Conservation (phyloP, 2,888 invertebrate species). For the Folsomia candida region DNA sequence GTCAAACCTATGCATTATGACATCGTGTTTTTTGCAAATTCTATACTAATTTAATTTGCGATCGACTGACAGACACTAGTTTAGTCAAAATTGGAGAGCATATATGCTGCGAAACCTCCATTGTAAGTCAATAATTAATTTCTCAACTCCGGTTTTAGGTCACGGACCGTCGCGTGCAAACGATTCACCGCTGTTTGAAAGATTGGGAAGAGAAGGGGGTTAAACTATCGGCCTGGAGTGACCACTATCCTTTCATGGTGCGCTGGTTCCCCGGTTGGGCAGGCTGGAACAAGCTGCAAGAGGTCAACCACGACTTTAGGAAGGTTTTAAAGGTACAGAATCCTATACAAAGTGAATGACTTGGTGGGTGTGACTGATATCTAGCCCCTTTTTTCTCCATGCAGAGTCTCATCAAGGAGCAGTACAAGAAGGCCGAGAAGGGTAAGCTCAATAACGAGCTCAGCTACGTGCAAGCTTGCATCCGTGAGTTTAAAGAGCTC, state of each 20-base stretch:
- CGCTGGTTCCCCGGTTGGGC: constrained; percentile 9
- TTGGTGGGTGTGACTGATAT: neutral
- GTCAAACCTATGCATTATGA: no score
- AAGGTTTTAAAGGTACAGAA: neutral
- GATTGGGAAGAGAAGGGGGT: constrained; percentile 6
- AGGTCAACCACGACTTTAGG: constrained; percentile 3
- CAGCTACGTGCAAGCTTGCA: constrained; percentile 7
- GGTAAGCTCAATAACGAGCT: neutral
- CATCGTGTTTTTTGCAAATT: no score
- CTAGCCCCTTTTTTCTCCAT: neutral
- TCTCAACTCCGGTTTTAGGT: no score
- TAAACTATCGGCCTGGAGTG: neutral
- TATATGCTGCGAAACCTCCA: no score
- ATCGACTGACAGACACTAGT: no score
- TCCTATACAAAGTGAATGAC: neutral
- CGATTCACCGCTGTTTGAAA: no score
- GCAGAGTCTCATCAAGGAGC: constrained; percentile 12
- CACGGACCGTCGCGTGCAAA: no score
- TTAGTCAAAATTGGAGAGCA: no score
- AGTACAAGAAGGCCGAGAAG: neutral
- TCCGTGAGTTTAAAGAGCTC: constrained; percentile 5
- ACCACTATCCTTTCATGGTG: constrained; percentile 1
- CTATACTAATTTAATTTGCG: no score
- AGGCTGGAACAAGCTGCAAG: constrained; percentile 8
- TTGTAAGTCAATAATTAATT: no score